phyloP scores from a whole-genome alignment of 2,888 invertebrate species.

The Lasioglossum marginatum region DNA sequence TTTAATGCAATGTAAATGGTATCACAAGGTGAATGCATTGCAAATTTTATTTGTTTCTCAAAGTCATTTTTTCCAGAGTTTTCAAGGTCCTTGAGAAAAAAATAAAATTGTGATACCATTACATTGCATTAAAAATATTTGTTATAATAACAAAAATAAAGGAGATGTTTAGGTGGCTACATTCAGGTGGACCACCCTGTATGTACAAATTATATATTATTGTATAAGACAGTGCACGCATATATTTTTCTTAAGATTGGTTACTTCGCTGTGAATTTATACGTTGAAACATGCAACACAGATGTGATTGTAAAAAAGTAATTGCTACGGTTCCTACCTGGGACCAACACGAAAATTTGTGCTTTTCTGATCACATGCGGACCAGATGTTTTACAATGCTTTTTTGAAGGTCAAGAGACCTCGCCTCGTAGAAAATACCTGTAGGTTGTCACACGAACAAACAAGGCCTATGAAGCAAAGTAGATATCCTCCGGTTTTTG shows the following conservation, averaged over 20 bases:
- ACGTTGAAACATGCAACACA: too few relatives aligned
- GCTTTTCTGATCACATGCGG: neutral
- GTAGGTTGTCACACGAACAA: neutral
- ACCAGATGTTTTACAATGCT: constrained; percentile 27
- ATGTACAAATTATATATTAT: too few relatives aligned
- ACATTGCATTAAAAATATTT: too few relatives aligned
- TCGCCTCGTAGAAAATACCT: neutral
- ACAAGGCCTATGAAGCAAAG: constrained; percentile 19
- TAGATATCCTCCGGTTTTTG: constrained; percentile 35
- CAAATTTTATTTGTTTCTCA: too few relatives aligned
- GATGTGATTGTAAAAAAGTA: neutral
- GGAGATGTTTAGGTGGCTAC: too few relatives aligned
- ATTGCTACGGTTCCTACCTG: neutral
- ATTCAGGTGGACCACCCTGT: too few relatives aligned
- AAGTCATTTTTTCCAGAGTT: too few relatives aligned
- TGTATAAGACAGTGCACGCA: neutral
- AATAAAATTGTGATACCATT: too few relatives aligned
- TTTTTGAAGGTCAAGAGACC: neutral
- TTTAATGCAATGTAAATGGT: too few relatives aligned
- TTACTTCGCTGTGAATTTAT: neutral
- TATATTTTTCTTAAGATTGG: neutral
- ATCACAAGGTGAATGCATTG: too few relatives aligned
- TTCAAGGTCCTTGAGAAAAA: too few relatives aligned
- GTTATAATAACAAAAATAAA: too few relatives aligned
- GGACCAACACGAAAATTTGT: neutral